Evolutionary conservation across 2,888 invertebrate species (phyloP).

Genomic region (Morpho achilles): DNA sequence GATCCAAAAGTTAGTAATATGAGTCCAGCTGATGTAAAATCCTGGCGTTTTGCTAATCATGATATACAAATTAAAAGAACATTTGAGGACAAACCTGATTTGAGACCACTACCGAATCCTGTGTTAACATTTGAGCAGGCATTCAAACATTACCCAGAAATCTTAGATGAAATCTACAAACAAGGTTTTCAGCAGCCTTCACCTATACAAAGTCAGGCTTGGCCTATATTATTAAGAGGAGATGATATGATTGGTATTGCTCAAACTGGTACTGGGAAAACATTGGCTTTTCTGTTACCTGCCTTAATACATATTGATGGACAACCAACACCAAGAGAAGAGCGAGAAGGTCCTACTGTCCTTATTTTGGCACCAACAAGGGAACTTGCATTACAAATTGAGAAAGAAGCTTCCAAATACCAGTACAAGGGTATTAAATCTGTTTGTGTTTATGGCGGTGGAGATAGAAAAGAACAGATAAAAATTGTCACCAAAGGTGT

Average conservation of each 20-base stretch:
- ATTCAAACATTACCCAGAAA: constrained; percentile 89
- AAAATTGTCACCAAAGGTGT: constrained; percentile 86
- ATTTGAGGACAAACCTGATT: constrained; percentile 73
- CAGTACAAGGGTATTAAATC: constrained; percentile 92
- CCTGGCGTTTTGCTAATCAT: constrained; percentile 83
- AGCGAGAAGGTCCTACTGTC: constrained; percentile 90
- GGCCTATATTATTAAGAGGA: constrained; percentile 95
- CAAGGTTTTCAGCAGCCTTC: constrained; percentile 90
- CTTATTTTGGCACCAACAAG: constrained; percentile 95
- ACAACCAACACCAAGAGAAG: constrained; percentile 85
- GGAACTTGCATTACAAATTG: constrained; percentile 95
- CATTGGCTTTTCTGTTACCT: constrained; percentile 94
- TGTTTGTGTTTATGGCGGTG: constrained; percentile 96
- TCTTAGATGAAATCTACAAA: constrained; percentile 88
- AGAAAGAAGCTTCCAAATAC: constrained; percentile 94
- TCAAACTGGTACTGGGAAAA: constrained; percentile 97
- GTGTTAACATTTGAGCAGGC: constrained; percentile 90
- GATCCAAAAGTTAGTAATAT: constrained; percentile 84
- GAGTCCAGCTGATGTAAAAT: constrained; percentile 79
- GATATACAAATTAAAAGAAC: constrained; percentile 86
- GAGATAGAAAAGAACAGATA: constrained; percentile 88
- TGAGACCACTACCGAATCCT: constrained; percentile 85
- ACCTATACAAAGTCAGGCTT: constrained; percentile 95
- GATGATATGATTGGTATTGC: constrained; percentile 98
- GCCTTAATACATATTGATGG: constrained; percentile 95